Conservation (phyloP, 2,113 vertebrate genomes). For the Nematolebias whitei region DNA sequence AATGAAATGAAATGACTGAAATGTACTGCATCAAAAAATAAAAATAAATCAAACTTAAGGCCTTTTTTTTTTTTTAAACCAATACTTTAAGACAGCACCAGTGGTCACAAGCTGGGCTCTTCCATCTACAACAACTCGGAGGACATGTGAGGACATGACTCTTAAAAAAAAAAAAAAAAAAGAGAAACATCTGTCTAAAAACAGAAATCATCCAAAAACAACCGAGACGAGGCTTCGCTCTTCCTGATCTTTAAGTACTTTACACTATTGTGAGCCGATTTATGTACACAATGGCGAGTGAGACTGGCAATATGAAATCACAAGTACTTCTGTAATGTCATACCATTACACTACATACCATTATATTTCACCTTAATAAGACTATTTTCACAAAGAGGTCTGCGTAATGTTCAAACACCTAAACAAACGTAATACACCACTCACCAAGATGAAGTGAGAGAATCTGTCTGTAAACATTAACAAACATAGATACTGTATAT, state of each 20-base stretch:
- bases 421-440: conserved; percentile 77
- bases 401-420: conserved; percentile 73
- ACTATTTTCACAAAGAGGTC: conserved; percentile 79
- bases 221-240: conserved; percentile 35
- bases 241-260: conserved; percentile 66
- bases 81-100: conserved; percentile 69
- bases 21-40: conserved; percentile 43
- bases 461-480: conserved; percentile 79
- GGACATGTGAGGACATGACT: conserved; percentile 35
- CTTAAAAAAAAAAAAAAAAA: conserved; percentile 26
- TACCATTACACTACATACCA: conserved; percentile 76
- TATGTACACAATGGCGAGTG: conserved; percentile 76
- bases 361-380: conserved; percentile 79
- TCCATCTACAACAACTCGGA: conserved; percentile 46
- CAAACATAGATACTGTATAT: conserved; percentile 83
- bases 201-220: conserved; percentile 55
- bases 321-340: conserved; percentile 77
- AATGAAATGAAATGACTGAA: conserved; percentile 47
- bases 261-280: conserved; percentile 74
- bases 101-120: conserved; percentile 66
- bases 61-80: conserved; percentile 24
- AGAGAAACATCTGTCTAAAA: conserved; percentile 47
- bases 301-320: conserved; percentile 73
- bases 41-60: conserved; percentile 53
- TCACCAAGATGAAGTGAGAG: conserved; percentile 74